phyloP scores from a whole-genome alignment of 2,797 vertebrate species.

The Tokudaia muenninki region DNA sequence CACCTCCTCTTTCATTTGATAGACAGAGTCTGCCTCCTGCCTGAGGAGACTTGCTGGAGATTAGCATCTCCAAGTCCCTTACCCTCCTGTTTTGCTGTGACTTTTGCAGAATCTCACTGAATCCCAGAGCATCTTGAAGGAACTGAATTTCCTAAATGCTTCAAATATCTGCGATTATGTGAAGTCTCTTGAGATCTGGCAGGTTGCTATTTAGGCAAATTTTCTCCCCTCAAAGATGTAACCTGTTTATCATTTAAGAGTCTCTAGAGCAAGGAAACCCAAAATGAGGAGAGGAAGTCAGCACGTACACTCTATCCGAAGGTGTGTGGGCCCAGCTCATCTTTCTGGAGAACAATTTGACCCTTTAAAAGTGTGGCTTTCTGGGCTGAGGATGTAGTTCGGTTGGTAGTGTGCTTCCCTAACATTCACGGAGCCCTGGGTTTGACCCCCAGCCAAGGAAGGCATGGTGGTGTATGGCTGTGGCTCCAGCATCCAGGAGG shows the following conservation, averaged over 20 bases:
- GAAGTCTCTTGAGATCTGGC: neutral
- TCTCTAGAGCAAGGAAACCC: neutral
- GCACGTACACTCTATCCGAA: neutral
- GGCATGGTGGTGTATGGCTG: neutral
- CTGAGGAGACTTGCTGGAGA: constrained; percentile 9
- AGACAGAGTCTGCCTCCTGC: constrained; percentile 43
- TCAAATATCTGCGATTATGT: neutral
- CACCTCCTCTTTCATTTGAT: constrained; percentile 13
- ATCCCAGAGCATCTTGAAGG: neutral
- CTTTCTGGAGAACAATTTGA: neutral
- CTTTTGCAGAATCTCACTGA: neutral
- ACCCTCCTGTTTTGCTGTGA: neutral
- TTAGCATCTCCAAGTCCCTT: constrained; percentile 9
- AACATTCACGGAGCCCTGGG: neutral
- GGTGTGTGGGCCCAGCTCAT: neutral
- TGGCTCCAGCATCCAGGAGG: no score
- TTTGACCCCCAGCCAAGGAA: neutral
- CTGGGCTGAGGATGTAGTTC: neutral
- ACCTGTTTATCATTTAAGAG: constrained; percentile 14
- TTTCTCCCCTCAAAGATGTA: neutral
- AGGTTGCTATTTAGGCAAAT: neutral
- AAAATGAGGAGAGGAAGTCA: neutral
- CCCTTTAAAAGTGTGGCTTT: neutral
- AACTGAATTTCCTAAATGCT: neutral
- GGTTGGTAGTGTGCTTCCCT: neutral